These are phyloP conservation scores for Dicerorhinus sumatrensis DNA, from an alignment of 2,113 vertebrate species.

Conservation along the genomic window DNA sequence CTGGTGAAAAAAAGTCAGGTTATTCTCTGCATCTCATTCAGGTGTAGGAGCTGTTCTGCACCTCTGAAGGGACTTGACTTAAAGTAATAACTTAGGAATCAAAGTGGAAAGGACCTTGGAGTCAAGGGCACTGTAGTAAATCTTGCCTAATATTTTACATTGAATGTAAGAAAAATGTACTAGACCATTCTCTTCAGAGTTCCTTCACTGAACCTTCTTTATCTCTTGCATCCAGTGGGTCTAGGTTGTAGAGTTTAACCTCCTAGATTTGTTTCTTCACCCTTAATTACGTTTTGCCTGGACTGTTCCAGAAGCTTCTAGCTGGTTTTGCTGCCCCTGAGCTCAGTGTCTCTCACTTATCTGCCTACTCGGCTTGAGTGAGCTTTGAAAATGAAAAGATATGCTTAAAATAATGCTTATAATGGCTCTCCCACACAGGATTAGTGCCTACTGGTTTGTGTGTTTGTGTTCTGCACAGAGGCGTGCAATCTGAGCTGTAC, in stretches of 20 bases:
- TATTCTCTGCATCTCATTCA: slow-evolving; percentile 17
- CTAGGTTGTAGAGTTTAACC: background rate
- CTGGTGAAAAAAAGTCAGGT: background rate
- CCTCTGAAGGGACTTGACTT: background rate
- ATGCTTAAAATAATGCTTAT: background rate
- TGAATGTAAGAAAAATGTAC: background rate
- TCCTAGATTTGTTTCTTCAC: background rate
- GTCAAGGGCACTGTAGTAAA: background rate
- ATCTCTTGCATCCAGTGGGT: background rate
- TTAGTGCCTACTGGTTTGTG: background rate
- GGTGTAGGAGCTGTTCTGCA: background rate
- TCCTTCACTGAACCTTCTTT: background rate
- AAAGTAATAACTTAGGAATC: background rate
- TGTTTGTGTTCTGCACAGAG: background rate
- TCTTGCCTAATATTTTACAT: background rate
- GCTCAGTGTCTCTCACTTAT: background rate
- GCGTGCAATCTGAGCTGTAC: background rate
- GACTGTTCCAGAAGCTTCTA: background rate
- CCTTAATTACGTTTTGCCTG: background rate
- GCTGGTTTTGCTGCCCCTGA: background rate
- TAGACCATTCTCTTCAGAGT: background rate
- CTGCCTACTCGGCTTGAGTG: background rate
- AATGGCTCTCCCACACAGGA: background rate
- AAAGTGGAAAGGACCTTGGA: background rate
- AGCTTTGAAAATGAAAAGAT: slow-evolving; percentile 26